A percentile compares a stretch with the other conserved stretches of the same genome.
These are phyloP conservation scores for Actinernus sp. DNA, from an alignment of 92 coral and sea anemone genomes.

Conservation along the genomic window DNA sequence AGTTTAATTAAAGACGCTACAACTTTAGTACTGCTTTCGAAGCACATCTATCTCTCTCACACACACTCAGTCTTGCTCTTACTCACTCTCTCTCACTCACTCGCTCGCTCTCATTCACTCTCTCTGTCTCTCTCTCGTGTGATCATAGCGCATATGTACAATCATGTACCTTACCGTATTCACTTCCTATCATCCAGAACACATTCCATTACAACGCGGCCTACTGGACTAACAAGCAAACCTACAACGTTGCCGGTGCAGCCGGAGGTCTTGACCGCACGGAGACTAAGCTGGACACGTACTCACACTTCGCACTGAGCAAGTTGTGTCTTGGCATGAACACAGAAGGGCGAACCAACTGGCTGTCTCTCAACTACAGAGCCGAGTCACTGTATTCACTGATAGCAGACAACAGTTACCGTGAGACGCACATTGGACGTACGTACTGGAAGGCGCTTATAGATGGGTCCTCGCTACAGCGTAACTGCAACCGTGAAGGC, in stretches of 20 bases:
- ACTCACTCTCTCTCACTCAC: no score
- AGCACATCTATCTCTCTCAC: no score
- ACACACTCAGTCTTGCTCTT: no score
- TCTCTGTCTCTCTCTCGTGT: no score
- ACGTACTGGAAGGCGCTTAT: slow-evolving; percentile 32
- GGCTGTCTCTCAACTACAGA: slow-evolving; percentile 16
- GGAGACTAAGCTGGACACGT: slow-evolving; percentile 51
- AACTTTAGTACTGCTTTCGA: no score
- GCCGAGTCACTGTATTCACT: slow-evolving; percentile 30
- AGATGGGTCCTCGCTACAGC: slow-evolving; percentile 42
- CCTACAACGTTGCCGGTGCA: slow-evolving; percentile 40
- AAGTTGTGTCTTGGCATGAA: slow-evolving; percentile 49
- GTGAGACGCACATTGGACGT: slow-evolving; percentile 29
- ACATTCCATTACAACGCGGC: slow-evolving; percentile 42
- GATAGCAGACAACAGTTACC: slow-evolving; percentile 22
- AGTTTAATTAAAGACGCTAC: no score
- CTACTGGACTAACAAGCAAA: slow-evolving; percentile 17
- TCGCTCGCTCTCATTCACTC: no score
- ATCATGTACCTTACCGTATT: no score
- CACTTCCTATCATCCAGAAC: no score
- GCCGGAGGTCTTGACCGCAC: slow-evolving; percentile 42
- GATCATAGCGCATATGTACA: no score
- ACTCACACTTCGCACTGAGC: slow-evolving; percentile 18
- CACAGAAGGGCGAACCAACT: slow-evolving; percentile 7
- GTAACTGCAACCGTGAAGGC: slow-evolving; percentile 45